These are phyloP conservation scores for Channa maculata DNA, from an alignment of 2,113 vertebrate genomes.

Conservation along the genomic window DNA sequence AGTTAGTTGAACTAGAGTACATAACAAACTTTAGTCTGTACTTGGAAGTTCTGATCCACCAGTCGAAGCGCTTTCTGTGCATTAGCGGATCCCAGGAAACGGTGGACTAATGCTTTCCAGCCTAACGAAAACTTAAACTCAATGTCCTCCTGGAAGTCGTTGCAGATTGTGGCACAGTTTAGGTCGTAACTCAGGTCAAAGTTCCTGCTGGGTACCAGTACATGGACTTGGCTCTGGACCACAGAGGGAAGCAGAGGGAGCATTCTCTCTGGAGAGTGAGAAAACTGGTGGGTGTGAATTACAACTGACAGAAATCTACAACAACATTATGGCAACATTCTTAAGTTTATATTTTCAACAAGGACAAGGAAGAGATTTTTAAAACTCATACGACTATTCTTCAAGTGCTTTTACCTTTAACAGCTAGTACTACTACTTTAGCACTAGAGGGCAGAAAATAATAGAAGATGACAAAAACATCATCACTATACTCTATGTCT, in stretches of 20 bases:
- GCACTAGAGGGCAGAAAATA: background rate
- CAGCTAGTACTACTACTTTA: background rate
- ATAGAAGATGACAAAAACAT: background rate
- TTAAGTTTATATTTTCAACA: background rate
- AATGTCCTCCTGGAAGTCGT: conserved; percentile 96
- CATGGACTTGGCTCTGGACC: conserved; percentile 87
- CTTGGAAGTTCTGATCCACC: conserved; percentile 88
- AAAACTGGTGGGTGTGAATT: too few relatives aligned
- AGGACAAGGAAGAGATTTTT: background rate
- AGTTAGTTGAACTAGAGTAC: background rate
- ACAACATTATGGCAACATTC: too few relatives aligned
- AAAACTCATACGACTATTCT: too few relatives aligned
- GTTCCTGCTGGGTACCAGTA: conserved; percentile 90
- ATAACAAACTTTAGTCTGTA: conserved; percentile 40
- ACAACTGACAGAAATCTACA: too few relatives aligned
- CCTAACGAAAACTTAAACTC: conserved; percentile 95
- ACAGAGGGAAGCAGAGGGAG: conserved; percentile 90
- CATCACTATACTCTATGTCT: background rate
- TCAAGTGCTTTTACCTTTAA: too few relatives aligned
- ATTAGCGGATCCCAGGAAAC: conserved; percentile 90
- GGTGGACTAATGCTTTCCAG: conserved; percentile 91
- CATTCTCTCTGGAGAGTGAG: conserved; percentile 87
- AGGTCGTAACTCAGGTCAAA: conserved; percentile 98
- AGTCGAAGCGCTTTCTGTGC: conserved; percentile 88
- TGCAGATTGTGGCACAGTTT: conserved; percentile 93